Percentiles rank a stretch among this genome's conserved stretches.
Evolutionary conservation across 2,797 vertebrate genomes (phyloP).

Genomic region (Sebastes ruberrimus): DNA sequence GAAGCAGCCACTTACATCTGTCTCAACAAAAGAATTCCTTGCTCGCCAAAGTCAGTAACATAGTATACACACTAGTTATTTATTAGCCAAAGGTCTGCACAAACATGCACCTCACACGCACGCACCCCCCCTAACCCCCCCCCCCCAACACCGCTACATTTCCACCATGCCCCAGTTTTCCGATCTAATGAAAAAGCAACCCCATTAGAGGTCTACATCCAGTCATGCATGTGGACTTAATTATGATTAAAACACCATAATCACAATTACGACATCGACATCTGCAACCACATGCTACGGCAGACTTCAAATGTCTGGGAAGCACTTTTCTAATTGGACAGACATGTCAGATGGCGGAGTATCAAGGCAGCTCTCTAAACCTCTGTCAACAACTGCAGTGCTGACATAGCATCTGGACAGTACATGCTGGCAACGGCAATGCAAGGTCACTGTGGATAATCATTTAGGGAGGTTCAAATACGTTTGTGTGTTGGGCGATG

Average conservation of each 20-base stretch:
- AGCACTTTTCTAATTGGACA: constrained; percentile 80
- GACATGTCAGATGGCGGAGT: constrained; percentile 73
- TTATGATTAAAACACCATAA: constrained; percentile 73
- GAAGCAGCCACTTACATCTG: constrained; percentile 73
- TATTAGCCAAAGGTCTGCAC: constrained; percentile 62
- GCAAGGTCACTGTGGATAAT: constrained; percentile 78
- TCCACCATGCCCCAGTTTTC: constrained; percentile 65
- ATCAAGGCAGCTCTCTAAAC: constrained; percentile 68
- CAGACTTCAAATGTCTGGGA: constrained; percentile 60
- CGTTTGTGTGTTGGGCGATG: constrained; percentile 12
- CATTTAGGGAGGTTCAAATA: constrained; percentile 40
- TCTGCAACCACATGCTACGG: constrained; percentile 59
- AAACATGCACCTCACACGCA: constrained; percentile 27
- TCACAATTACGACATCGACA: constrained; percentile 58
- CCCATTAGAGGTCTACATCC: constrained; percentile 55
- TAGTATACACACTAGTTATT: constrained; percentile 47
- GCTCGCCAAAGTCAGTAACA: constrained; percentile 13
- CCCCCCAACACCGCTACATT: not conserved
- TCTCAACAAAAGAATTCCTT: constrained; percentile 63
- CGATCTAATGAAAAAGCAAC: constrained; percentile 36
- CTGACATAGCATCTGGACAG: constrained; percentile 73
- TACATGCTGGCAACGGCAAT: constrained; percentile 10
- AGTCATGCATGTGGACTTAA: constrained; percentile 73
- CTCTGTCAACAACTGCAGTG: constrained; percentile 77
- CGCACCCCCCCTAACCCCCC: not conserved